Percentiles rank a stretch among this genome's conserved stretches.
phyloP scores from a whole-genome alignment of 2,797 vertebrate species.

The Sylvilagus floridanus region DNA sequence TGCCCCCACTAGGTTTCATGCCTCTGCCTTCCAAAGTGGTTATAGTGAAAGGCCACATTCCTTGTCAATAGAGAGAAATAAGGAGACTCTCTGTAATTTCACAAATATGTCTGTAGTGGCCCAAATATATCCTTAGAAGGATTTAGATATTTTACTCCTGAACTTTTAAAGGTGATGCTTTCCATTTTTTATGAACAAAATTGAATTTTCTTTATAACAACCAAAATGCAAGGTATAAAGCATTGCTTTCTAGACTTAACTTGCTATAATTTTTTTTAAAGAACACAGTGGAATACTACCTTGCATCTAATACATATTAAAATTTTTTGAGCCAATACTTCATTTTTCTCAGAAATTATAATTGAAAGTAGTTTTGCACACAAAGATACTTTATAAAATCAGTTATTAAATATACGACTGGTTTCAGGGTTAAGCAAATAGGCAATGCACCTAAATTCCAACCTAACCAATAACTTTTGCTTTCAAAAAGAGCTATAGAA shows the following conservation, averaged over 20 bases:
- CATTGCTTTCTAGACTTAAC: neutral
- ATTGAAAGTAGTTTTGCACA: neutral
- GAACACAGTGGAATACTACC: neutral
- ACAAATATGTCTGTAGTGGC: neutral
- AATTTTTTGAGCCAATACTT: neutral
- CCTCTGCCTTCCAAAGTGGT: neutral
- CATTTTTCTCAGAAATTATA: constrained; percentile 1
- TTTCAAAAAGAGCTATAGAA: neutral
- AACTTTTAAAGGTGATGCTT: neutral
- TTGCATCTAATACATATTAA: neutral
- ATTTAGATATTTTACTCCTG: neutral
- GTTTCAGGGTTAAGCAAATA: constrained; percentile 14
- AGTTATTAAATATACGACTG: neutral
- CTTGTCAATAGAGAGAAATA: neutral
- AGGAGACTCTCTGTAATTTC: neutral
- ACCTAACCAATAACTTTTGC: constrained; percentile 26
- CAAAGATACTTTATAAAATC: neutral
- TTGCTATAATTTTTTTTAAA: neutral
- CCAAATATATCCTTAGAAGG: neutral
- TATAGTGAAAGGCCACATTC: neutral
- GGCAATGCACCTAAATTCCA: constrained; percentile 62
- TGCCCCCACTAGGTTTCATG: neutral
- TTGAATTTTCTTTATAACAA: neutral
- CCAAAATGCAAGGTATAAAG: neutral
- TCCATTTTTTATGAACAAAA: neutral